Evolutionary conservation across 2,797 vertebrate species (phyloP).

Genomic region (Cryptoprocta ferox): DNA sequence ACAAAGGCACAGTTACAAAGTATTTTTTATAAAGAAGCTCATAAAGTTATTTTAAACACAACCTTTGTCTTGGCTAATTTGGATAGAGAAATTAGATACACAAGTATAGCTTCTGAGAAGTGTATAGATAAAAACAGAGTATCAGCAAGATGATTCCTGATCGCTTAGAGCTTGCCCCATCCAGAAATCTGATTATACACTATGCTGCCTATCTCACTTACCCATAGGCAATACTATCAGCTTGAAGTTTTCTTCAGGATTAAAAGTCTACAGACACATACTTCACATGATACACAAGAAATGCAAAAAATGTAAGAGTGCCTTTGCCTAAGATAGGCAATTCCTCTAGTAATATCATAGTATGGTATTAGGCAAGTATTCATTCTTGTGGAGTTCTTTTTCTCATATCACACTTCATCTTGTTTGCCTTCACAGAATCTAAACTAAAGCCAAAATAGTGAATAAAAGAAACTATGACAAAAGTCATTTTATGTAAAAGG

Average conservation of each 20-base stretch:
- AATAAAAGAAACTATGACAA: background rate
- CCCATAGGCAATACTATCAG: background rate
- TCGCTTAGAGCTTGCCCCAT: background rate
- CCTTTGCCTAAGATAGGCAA: background rate
- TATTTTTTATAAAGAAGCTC: constrained; percentile 14
- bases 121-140: background rate
- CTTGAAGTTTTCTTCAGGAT: background rate
- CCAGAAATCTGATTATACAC: background rate
- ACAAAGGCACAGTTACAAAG: background rate
- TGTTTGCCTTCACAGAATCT: background rate
- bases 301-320: background rate
- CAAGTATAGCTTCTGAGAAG: background rate
- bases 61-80: background rate
- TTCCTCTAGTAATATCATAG: background rate
- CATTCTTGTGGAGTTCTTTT: background rate
- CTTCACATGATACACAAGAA: background rate
- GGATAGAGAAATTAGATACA: background rate
- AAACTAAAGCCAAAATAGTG: constrained; percentile 31
- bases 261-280: background rate
- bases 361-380: background rate
- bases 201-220: background rate
- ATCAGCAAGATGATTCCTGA: background rate
- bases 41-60: constrained; percentile 42
- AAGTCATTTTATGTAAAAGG: constrained; percentile 2
- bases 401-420: background rate